These are phyloP conservation scores for Bombyx mandarina DNA, from an alignment of 1,140 invertebrate genomes.

Conservation along the genomic window DNA sequence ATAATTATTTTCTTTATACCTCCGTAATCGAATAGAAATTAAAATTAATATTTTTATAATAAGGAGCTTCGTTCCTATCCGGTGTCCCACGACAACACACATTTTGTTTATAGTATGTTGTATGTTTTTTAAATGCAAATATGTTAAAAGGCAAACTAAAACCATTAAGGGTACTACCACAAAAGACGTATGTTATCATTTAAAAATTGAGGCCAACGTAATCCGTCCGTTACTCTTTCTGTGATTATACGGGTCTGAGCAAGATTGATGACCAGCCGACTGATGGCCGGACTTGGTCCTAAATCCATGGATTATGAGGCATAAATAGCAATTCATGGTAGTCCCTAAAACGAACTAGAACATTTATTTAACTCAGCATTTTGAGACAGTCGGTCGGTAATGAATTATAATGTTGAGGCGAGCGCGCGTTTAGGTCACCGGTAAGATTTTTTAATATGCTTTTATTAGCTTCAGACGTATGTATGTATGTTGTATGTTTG, in stretches of 20 bases:
- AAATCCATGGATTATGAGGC: conserved; percentile 40
- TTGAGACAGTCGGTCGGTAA: not conserved
- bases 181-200: conserved; percentile 27
- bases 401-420: not conserved
- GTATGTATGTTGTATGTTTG: too few relatives aligned
- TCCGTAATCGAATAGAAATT: too few relatives aligned
- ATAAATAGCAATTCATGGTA: conserved; percentile 52
- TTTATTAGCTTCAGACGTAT: too few relatives aligned
- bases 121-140: too few relatives aligned
- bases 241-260: conserved; percentile 57
- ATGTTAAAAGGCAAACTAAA: too few relatives aligned
- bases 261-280: conserved; percentile 55
- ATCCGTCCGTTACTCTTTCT: conserved; percentile 46
- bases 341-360: conserved; percentile 13
- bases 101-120: too few relatives aligned
- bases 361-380: conserved; percentile 7
- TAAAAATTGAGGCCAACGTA: conserved; percentile 50
- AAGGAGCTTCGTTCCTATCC: too few relatives aligned
- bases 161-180: not conserved
- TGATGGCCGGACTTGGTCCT: conserved; percentile 27
- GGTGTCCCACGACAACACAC: too few relatives aligned
- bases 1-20: too few relatives aligned
- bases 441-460: not conserved
- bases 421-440: not conserved
- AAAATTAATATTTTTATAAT: too few relatives aligned